phyloP scores from a whole-genome alignment of 2,797 vertebrate genomes.

The Enteromius paludinosus region DNA sequence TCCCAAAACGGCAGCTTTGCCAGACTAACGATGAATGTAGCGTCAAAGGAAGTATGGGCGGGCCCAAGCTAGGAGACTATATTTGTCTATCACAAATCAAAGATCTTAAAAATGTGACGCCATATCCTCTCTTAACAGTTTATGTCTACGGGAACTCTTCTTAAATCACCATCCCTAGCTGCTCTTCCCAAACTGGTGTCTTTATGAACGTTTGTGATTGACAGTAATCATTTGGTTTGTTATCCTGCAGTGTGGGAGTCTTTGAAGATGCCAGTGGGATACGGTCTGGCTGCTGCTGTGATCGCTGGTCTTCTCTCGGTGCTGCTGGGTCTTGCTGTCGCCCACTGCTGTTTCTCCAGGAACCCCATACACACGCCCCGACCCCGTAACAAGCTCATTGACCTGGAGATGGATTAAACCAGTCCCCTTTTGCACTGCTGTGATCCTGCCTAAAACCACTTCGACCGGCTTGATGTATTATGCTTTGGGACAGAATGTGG shows the following conservation, averaged over 20 bases:
- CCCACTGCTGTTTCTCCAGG: constrained; percentile 89
- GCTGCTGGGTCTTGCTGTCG: constrained; percentile 64
- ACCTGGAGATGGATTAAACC: constrained; percentile 94
- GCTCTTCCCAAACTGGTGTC: neutral
- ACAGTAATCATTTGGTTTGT: constrained; percentile 8
- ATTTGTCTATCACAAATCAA: neutral
- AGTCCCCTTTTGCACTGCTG: constrained; percentile 15
- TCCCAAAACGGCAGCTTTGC: too few species aligned
- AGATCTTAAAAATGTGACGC: neutral
- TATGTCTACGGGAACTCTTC: neutral
- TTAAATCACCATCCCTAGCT: neutral
- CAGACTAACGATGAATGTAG: too few species aligned
- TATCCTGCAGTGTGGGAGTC: constrained; percentile 86
- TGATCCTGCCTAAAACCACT: constrained; percentile 42
- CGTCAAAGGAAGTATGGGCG: too few species aligned
- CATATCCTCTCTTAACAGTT: neutral
- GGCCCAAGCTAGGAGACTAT: too few species aligned
- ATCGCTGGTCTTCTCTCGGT: constrained; percentile 36
- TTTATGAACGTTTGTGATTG: constrained; percentile 15
- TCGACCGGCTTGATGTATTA: constrained; percentile 11
- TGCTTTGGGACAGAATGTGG: constrained; percentile 21
- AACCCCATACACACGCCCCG: constrained; percentile 76
- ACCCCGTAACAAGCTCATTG: constrained; percentile 90
- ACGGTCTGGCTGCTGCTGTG: constrained; percentile 84
- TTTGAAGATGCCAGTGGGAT: constrained; percentile 90